Evolutionary conservation across 2,797 vertebrate species (phyloP).

Genomic region (Botia almorhae): DNA sequence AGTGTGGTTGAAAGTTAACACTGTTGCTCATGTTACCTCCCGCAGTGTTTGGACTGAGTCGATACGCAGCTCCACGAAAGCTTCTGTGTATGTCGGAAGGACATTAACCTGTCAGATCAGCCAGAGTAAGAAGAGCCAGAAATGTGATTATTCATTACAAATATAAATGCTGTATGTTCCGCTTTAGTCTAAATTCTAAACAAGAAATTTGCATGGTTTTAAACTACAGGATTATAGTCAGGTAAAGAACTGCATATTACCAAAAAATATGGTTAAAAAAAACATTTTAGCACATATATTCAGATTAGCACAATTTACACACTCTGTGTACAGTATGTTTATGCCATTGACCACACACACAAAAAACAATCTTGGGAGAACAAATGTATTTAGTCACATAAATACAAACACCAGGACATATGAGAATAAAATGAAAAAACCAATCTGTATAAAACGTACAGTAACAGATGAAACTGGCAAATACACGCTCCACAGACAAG

Average conservation of each 20-base stretch:
- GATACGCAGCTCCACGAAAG: conserved; percentile 87
- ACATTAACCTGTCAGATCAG: conserved; percentile 79
- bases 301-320: too few relatives aligned
- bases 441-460: conserved; percentile 14
- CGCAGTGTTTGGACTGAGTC: conserved; percentile 85
- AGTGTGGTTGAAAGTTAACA: background rate
- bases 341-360: background rate
- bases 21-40: conserved; percentile 79
- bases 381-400: conserved; percentile 29
- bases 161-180: too few relatives aligned
- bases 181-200: too few relatives aligned
- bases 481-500: background rate
- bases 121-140: background rate
- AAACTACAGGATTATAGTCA: too few relatives aligned
- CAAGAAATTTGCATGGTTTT: too few relatives aligned
- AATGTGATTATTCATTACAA: too few relatives aligned
- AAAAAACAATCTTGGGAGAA: background rate
- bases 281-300: too few relatives aligned
- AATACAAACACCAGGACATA: background rate
- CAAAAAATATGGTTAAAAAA: too few relatives aligned
- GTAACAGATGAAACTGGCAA: conserved; percentile 6
- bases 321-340: too few relatives aligned
- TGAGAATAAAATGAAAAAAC: conserved; percentile 6
- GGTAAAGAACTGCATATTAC: too few relatives aligned
- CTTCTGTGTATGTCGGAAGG: conserved; percentile 84